These are phyloP conservation scores for Polydesmus complanatus DNA, from an alignment of 2,888 invertebrate genomes.

Conservation along the genomic window DNA sequence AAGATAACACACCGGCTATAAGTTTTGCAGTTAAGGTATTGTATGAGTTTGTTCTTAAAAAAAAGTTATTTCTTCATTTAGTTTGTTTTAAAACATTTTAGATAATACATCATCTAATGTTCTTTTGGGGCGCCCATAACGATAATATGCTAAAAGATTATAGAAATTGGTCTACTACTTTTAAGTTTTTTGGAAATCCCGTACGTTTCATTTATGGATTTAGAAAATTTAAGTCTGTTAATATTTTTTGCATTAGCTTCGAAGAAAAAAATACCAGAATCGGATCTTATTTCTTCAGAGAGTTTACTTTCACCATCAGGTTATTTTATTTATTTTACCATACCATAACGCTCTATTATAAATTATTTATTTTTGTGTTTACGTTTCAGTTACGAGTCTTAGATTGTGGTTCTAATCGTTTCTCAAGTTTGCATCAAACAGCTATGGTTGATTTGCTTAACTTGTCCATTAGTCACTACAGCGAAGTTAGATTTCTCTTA, in stretches of 20 bases:
- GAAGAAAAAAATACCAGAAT: not conserved
- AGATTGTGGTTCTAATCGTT: constrained; percentile 26
- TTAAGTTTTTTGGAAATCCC: constrained; percentile 2
- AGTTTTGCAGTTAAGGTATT: constrained; percentile 6
- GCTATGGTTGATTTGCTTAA: constrained; percentile 48
- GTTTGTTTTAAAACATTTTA: constrained; percentile 28
- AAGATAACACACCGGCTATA: constrained; percentile 8
- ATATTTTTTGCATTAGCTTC: constrained; percentile 28
- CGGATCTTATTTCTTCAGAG: constrained; percentile 4
- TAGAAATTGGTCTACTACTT: constrained; percentile 43
- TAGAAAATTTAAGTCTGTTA: constrained; percentile 45
- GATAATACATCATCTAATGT: constrained; percentile 52
- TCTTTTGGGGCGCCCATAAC: constrained; percentile 40
- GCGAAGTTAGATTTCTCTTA: constrained; percentile 42
- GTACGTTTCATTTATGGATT: not conserved
- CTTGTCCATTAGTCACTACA: constrained; percentile 51
- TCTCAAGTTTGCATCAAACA: constrained; percentile 44
- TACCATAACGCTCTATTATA: not conserved
- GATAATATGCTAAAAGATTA: constrained; percentile 48
- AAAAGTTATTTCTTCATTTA: constrained; percentile 4
- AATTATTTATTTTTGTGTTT: not conserved
- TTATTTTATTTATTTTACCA: not conserved
- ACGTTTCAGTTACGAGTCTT: constrained; percentile 31
- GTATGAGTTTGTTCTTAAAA: not conserved
- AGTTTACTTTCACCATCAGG: constrained; percentile 7